Conservation (phyloP, 2,797 vertebrate genomes). For the Calcarius lapponicus region DNA sequence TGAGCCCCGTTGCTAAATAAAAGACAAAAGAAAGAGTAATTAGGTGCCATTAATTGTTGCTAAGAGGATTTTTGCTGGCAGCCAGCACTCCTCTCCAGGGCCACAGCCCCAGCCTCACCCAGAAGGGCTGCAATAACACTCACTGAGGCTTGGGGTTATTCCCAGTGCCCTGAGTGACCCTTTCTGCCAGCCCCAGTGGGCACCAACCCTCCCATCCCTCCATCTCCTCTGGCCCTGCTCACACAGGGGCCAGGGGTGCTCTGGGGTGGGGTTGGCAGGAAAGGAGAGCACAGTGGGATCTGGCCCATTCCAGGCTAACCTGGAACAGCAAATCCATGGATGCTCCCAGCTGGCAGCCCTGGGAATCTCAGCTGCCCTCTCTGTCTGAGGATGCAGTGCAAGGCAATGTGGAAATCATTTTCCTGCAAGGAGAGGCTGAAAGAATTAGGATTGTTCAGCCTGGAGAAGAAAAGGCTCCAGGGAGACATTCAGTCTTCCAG, state of each 20-base stretch:
- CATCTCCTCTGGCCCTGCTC: not conserved
- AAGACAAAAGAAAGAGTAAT: constrained; percentile 77
- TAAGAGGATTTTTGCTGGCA: constrained; percentile 1
- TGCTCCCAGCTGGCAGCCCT: not conserved
- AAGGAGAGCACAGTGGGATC: fast-evolving
- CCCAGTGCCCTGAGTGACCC: not conserved
- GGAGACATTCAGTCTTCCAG: not conserved
- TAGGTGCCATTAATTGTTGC: constrained; percentile 68
- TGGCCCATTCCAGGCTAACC: fast-evolving
- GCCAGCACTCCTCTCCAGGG: constrained; percentile 27
- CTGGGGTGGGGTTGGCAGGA: not conserved
- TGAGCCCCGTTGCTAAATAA: constrained; percentile 75
- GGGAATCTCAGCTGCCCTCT: not conserved
- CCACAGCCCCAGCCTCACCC: constrained; percentile 1
- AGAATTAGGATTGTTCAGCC: not conserved
- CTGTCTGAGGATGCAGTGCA: not conserved
- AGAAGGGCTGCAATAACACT: not conserved
- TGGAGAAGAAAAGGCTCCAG: not conserved
- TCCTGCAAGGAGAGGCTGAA: not conserved
- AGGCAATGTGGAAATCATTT: not conserved
- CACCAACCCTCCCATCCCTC: not conserved
- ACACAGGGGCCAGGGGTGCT: not conserved
- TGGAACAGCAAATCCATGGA: not conserved
- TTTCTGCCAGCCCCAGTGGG: not conserved
- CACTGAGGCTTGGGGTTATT: not conserved